Evolutionary conservation across 2,797 vertebrate species (phyloP), one percentile per base, ranked within the genome.

Genomic region (Okamejei kenojei): DNA sequence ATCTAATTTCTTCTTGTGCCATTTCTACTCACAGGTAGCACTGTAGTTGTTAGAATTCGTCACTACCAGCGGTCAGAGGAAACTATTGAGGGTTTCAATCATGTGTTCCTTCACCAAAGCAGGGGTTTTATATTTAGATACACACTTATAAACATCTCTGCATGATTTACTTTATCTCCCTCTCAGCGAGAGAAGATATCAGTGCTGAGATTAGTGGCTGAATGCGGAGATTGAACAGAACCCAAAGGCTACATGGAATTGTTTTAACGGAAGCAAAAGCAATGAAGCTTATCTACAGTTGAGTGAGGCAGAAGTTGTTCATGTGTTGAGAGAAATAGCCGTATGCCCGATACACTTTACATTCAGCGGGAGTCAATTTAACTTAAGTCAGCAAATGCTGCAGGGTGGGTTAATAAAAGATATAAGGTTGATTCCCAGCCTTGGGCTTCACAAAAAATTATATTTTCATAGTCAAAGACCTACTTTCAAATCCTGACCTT

Each of bases 241-340:
- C 54, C 84, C 26, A 88, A 88, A 68, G 54, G 84, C 63, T 88
- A 32, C 45, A 26, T 61, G 21, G 63, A 88, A 68, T 58, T 58
- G 84, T 88, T 88, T 58, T 88, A 32, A 32, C 61, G 21, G 54
- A 88, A 68, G 45, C 23, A 88, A 88, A 88, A 61, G 84, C 45
- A 88, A 26, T 58, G 63, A 88, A 38, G 23, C n/a, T 88, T 88
- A 88, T 58, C 54, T 61, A 58, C 19, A 88, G 19, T 35, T 68
- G 63, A 88, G 63, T 58, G 71, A 73, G 5, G 19, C 63, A 88
- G 26, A 35, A 61, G 54, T n/a, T 61, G 84, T 61, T 38, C 54
- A 61, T 88, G 77, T 78, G n/a, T 78, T 13, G 77, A 32, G 13
- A 32, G 35, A 78, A 78, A 78, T 78, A 78, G 77, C 17, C 35